Percentiles rank a stretch among this genome's conserved stretches.
phyloP scores from a whole-genome alignment of 2,113 vertebrate species.

The Lepidothrix coronata region DNA sequence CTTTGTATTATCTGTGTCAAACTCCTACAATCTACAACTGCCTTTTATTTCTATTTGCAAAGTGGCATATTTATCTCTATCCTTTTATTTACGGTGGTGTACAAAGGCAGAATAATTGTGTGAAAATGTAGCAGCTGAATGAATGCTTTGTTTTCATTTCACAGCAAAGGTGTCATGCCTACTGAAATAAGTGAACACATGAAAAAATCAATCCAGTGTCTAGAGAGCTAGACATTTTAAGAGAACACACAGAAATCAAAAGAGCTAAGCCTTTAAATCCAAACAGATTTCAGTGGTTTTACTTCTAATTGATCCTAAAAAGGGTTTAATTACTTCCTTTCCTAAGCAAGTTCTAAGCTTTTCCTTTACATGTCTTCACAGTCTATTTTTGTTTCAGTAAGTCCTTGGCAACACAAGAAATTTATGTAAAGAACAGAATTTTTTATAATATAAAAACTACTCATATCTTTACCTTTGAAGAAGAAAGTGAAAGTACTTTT shows the following conservation, averaged over 20 bases:
- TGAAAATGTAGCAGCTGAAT: neutral
- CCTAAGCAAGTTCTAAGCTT: neutral
- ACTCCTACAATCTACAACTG: neutral
- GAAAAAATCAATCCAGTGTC: neutral
- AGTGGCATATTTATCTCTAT: neutral
- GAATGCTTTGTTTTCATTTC: neutral
- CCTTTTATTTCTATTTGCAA: neutral
- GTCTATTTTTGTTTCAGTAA: neutral
- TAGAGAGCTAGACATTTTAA: neutral
- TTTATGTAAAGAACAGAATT: neutral
- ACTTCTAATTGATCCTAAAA: slow-evolving; percentile 26
- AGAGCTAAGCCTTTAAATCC: slow-evolving; percentile 13
- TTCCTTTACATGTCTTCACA: neutral
- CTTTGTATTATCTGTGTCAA: neutral
- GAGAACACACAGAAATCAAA: neutral
- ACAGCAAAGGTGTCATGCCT: neutral
- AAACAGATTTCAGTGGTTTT: slow-evolving; percentile 5
- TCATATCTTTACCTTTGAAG: neutral
- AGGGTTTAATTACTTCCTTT: slow-evolving; percentile 10
- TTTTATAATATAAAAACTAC: neutral
- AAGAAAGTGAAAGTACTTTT: neutral
- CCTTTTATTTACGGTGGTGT: neutral
- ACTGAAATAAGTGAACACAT: neutral
- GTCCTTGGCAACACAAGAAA: neutral
- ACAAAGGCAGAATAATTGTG: neutral